A percentile compares a stretch with the other conserved stretches of the same genome.
These are phyloP conservation scores for Lutjanus argentimaculatus DNA, from an alignment of 2,797 vertebrate genomes.

Conservation along the genomic window DNA sequence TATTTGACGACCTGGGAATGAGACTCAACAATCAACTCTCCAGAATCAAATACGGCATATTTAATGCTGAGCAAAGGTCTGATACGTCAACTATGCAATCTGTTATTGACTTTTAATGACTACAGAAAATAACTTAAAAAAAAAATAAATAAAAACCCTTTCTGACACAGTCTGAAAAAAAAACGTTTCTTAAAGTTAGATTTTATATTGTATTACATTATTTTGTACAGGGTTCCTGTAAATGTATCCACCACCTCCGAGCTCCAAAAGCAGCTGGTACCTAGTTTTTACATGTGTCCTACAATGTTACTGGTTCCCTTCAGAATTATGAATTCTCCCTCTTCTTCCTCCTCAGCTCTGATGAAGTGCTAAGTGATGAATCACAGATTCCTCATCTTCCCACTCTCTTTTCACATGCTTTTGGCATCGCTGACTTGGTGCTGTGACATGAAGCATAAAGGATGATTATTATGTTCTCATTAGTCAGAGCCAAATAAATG, in stretches of 20 bases:
- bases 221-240: not conserved
- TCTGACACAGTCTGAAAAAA: not conserved
- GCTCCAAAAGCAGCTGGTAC: conserved; percentile 33
- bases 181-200: not conserved
- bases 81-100: not conserved
- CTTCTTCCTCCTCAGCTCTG: conserved; percentile 52
- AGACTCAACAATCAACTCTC: too few species aligned
- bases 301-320: conserved; percentile 48
- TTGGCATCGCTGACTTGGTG: conserved; percentile 60
- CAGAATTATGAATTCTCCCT: conserved; percentile 53
- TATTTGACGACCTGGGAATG: too few species aligned
- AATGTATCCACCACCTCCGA: conserved; percentile 3
- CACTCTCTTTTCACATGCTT: conserved; percentile 63
- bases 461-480: conserved; percentile 62
- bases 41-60: too few species aligned
- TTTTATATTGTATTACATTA: not conserved
- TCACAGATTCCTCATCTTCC: conserved; percentile 69
- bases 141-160: not conserved
- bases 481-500: conserved; percentile 66
- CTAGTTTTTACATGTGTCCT: conserved; percentile 37
- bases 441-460: conserved; percentile 64
- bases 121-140: too few species aligned
- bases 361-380: conserved; percentile 70
- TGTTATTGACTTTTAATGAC: conserved; percentile 1
- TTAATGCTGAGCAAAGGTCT: not conserved